Evolutionary conservation across 2,797 vertebrate genomes (phyloP).

Genomic region (Galaxias olidus): DNA sequence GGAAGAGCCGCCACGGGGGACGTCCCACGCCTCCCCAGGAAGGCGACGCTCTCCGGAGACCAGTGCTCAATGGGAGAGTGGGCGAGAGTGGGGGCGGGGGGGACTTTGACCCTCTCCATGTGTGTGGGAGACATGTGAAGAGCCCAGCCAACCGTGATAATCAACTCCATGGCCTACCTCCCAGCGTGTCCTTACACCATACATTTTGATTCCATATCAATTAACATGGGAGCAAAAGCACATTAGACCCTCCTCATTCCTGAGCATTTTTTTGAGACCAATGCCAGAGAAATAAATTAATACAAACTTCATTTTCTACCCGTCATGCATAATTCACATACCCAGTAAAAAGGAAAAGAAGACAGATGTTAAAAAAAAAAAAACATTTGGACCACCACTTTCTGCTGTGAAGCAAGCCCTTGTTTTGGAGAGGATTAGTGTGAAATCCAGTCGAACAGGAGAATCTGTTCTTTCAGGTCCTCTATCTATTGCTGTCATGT

Average conservation of each 20-base stretch:
- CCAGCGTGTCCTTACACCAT: slow-evolving; percentile 31
- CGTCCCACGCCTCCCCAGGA: slow-evolving; percentile 9
- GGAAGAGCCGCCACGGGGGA: slow-evolving; percentile 5
- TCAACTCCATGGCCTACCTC: slow-evolving; percentile 53
- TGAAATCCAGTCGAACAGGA: slow-evolving; percentile 30
- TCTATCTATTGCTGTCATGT: slow-evolving; percentile 23
- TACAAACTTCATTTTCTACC: too few species aligned
- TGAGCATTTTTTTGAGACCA: too few species aligned
- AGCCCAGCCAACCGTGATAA: slow-evolving; percentile 35
- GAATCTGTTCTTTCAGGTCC: slow-evolving; percentile 7
- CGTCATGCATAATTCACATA: too few species aligned
- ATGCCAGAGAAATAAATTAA: too few species aligned
- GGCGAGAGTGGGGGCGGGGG: slow-evolving; percentile 38
- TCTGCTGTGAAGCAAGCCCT: slow-evolving; percentile 4
- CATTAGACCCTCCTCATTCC: too few species aligned
- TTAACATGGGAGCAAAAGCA: too few species aligned
- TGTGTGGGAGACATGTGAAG: slow-evolving; percentile 40
- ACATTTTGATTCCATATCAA: slow-evolving; percentile 22
- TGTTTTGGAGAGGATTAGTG: slow-evolving; percentile 30
- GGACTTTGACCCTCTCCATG: slow-evolving; percentile 31
- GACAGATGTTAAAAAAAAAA: too few species aligned
- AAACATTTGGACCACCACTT: too few species aligned
- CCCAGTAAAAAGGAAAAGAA: too few species aligned
- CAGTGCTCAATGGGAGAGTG: slow-evolving; percentile 27
- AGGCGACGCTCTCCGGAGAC: slow-evolving; percentile 21